phyloP scores from a whole-genome alignment of 1,140 invertebrate genomes.

The Leptinotarsa lineolata region DNA sequence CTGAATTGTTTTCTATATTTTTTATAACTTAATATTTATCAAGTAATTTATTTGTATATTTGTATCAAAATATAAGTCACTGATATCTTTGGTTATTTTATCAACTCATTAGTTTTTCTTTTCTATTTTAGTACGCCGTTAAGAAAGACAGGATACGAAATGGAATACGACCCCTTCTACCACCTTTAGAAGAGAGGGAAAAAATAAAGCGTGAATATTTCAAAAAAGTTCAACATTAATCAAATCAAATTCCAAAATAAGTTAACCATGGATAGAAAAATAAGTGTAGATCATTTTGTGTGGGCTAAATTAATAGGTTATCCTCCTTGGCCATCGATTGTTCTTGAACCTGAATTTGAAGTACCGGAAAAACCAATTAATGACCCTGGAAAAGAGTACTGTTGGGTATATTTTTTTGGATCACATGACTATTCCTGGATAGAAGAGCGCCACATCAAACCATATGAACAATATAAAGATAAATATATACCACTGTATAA shows the following conservation, averaged over 20 bases:
- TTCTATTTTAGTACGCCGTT: constrained; percentile 57
- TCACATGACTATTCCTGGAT: constrained; percentile 94
- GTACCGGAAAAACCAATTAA: constrained; percentile 56
- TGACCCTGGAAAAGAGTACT: constrained; percentile 64
- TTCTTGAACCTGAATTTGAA: constrained; percentile 68
- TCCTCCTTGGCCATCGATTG: constrained; percentile 90
- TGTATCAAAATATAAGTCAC: no score
- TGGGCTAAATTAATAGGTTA: constrained; percentile 65
- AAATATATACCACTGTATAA: constrained; percentile 79
- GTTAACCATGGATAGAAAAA: constrained; percentile 4
- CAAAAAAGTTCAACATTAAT: constrained; percentile 21
- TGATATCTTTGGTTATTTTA: no score
- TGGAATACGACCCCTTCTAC: constrained; percentile 59
- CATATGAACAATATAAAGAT: constrained; percentile 81
- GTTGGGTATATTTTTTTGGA: constrained; percentile 94
- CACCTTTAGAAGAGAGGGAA: constrained; percentile 59
- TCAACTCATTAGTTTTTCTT: background rate
- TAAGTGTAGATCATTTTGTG: constrained; percentile 36
- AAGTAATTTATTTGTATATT: no score
- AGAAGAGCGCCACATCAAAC: constrained; percentile 82
- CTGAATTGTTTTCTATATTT: no score
- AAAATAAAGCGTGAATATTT: constrained; percentile 59
- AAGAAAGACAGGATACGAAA: constrained; percentile 56
- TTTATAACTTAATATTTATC: no score
- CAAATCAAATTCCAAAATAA: background rate